Base-by-base conservation (phyloP, 2,888 invertebrate species). In the Suillia variegata region DNA sequence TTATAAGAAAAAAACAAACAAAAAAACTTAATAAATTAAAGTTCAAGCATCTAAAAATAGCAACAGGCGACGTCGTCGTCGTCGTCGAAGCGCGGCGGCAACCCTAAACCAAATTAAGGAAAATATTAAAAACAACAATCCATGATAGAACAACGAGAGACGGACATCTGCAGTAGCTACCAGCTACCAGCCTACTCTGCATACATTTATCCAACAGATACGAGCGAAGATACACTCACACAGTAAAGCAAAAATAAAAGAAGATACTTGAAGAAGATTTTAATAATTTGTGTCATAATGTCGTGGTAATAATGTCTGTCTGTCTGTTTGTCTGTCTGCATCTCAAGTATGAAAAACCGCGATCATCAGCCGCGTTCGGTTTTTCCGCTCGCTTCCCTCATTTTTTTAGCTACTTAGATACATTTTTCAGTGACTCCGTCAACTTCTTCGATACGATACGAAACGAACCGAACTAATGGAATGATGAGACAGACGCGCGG, bases 211-310 rank as follows among this genome's bases (percentile, higher is more conserved):
- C n/a, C n/a, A n/a, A n/a, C n/a, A n/a, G n/a, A n/a, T n/a, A n/a
- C n/a, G 15, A 3, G 50, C 24, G 3, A 15, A 24, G 50, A 8
- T 26, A 13, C 15, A 22, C 24, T 18, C 45, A 5, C 6, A 38
- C 38, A 38, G 38, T 13, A 13, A 10, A n/a, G n/a, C n/a, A n/a
- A n/a, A n/a, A n/a, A n/a, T n/a, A n/a, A n/a, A n/a, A 5, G 10
- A 38, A 38, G 38, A 45, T 13, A 18, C 45, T 45, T 45, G 45
- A 45, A 45, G 5, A n/a, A n/a, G 18, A 20, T 45, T 45, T 17
- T 45, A 50, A 50, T 50, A 26, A 24, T 50, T 50, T 50, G 50
- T 50, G 50, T 50, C 50, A 50, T 50, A 50, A 50, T 50, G 50
- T 50, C 50, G 50, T 50, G 50, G 50, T 50, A 50, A 50, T 24